A percentile compares a stretch with the other conserved stretches of the same genome.
These are phyloP conservation scores for Pachydiplax longipennis DNA, from an alignment of 2,888 invertebrate species.

Conservation along the genomic window DNA sequence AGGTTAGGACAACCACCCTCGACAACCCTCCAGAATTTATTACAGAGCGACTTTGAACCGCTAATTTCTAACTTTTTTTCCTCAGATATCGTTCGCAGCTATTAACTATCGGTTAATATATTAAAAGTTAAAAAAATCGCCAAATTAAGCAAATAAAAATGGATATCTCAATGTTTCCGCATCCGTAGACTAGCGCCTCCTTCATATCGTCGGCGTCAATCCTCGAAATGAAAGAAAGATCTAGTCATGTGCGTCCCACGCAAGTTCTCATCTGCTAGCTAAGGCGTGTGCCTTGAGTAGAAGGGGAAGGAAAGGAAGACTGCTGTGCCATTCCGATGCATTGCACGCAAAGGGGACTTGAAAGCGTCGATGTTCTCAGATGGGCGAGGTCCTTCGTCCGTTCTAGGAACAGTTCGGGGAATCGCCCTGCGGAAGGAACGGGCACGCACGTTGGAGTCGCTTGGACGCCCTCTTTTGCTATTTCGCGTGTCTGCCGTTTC, in stretches of 20 bases:
- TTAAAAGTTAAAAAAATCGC: too few species aligned
- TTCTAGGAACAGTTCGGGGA: background rate
- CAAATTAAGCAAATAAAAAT: background rate
- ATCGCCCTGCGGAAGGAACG: background rate
- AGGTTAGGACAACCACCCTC: too few species aligned
- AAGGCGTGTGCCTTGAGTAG: background rate
- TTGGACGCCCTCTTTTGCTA: background rate
- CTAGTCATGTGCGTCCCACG: background rate
- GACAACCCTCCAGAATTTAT: too few species aligned
- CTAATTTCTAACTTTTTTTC: too few species aligned
- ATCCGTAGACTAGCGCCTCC: background rate
- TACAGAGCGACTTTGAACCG: too few species aligned
- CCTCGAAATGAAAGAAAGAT: background rate
- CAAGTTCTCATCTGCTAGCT: background rate
- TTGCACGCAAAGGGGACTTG: background rate
- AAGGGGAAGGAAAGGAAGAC: background rate
- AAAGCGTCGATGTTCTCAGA: conserved; percentile 1
- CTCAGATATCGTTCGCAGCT: too few species aligned
- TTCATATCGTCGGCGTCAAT: background rate
- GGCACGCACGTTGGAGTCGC: background rate
- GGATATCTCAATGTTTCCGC: background rate
- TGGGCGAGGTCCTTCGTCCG: background rate
- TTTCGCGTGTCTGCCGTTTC: too few species aligned
- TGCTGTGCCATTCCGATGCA: background rate
- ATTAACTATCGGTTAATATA: too few species aligned